Percentiles rank a stretch among this genome's conserved stretches.
Conservation (phyloP, 2,888 invertebrate species). For the Heteropelma amictum region DNA sequence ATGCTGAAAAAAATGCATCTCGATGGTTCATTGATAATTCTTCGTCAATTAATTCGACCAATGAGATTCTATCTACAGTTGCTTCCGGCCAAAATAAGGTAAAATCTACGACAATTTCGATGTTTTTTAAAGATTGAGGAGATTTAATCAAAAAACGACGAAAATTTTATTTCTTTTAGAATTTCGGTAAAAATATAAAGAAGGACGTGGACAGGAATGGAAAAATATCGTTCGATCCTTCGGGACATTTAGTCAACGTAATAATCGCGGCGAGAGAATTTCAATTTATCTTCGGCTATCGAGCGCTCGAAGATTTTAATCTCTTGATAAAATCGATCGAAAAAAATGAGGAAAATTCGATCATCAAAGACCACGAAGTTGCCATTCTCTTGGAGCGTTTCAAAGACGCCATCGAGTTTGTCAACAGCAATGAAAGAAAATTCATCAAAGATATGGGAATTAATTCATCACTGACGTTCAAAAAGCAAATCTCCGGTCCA, state of each 20-base stretch:
- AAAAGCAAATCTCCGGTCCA: no score
- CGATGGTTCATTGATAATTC: background rate
- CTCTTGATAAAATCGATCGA: conserved; percentile 30
- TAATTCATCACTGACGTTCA: background rate
- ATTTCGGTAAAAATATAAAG: background rate
- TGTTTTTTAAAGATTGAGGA: background rate
- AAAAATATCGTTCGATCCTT: background rate
- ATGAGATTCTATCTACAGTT: background rate
- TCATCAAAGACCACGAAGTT: conserved; percentile 12
- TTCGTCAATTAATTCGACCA: background rate
- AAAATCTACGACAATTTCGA: background rate
- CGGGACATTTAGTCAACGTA: conserved; percentile 31
- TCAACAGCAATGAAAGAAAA: background rate
- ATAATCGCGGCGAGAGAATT: conserved; percentile 21
- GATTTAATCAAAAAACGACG: no score
- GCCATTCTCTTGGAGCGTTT: conserved; percentile 18
- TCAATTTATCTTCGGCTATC: conserved; percentile 41
- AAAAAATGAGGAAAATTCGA: conserved; percentile 9
- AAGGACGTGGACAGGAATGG: background rate
- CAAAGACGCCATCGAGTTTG: background rate
- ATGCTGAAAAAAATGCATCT: no score
- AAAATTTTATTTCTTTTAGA: background rate
- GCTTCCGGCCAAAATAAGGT: conserved; percentile 4
- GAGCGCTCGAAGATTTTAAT: conserved; percentile 23
- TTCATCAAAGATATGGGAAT: background rate